Evolutionary conservation across 2,797 vertebrate species (phyloP), one percentile per base, ranked within the genome.

Genomic region (Brotula barbata): DNA sequence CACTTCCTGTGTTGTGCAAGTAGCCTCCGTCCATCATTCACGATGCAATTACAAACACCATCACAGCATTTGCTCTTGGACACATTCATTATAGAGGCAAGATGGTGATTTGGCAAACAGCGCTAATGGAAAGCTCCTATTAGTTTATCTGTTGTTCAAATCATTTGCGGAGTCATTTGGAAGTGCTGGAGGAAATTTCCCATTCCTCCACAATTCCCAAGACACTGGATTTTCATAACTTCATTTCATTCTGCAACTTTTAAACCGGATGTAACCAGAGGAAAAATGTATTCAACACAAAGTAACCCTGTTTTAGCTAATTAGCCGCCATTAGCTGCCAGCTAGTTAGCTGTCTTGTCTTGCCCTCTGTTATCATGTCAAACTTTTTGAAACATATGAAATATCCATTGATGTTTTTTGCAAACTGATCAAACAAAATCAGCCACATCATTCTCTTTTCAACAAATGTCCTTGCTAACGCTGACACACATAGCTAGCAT

Each of bases 11-110:
- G 62, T 79, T 72, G 70, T 76, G 79, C 61, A 53, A 55, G 73
- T 68, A 66, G 58, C 66, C 68, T 83, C 71, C 42, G 68, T 85
- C 82, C 76, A 82, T 84, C 84, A 84, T 78, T 74, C 71, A 68
- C 66, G 37, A 42, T 58, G 66, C 76, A 84, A 86, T 88, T 87
- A 87, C 64, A 77, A 73, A 60, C 72, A 73, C 42, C 63, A 64
- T 64, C 43, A 41, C 58, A 58, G 64, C 53, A 25, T 74, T 79
- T 53, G 64, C 68, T 75, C 60, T 68, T 45, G 53, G 69, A 88
- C 88, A 86, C 74, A 75, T 73, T 85, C 25, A 63, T 82, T 86
- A 88, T 87, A 82, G 81, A 67, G 55, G 68, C 62, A 78, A 86
- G 71, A 77, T 75, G 77, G 73, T 87, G 64, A 85, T 81, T 83